A percentile compares a stretch with the other conserved stretches of the same genome.
phyloP scores from a whole-genome alignment of 2,113 vertebrate genomes.

The Ptilonorhynchus violaceus region DNA sequence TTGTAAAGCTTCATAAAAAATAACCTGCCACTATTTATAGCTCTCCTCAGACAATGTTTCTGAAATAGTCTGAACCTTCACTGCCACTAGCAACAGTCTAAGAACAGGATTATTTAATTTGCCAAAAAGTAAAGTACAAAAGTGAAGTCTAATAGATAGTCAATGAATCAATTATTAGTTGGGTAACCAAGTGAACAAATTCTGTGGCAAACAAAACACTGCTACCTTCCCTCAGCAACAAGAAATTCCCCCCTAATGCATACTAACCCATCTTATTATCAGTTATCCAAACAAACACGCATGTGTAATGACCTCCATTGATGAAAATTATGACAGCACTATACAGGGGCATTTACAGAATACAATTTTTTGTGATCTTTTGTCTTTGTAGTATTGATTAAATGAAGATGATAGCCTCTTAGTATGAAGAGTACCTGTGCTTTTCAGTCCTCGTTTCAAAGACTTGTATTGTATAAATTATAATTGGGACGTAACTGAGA shows the following conservation, averaged over 20 bases:
- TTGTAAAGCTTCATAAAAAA: constrained; percentile 25
- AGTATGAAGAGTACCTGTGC: neutral
- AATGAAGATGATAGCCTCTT: neutral
- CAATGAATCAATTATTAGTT: neutral
- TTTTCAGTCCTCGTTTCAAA: constrained; percentile 1
- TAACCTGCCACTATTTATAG: neutral
- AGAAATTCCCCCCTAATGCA: neutral
- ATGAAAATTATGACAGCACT: neutral
- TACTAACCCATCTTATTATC: neutral
- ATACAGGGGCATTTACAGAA: neutral
- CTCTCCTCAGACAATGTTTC: neutral
- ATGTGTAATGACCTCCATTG: neutral
- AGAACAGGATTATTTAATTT: constrained; percentile 29
- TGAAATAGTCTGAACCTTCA: neutral
- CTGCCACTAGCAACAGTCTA: neutral
- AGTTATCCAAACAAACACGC: neutral
- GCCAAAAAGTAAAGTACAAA: neutral
- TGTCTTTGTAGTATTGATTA: constrained; percentile 33
- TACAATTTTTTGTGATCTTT: neutral
- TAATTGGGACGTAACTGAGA: constrained; percentile 23
- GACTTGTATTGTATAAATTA: constrained; percentile 34
- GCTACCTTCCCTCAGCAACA: neutral
- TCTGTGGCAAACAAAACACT: neutral
- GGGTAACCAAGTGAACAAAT: neutral
- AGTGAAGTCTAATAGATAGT: neutral